These are phyloP conservation scores for Neosalanx taihuensis DNA, from an alignment of 2,797 vertebrate genomes.

Conservation along the genomic window DNA sequence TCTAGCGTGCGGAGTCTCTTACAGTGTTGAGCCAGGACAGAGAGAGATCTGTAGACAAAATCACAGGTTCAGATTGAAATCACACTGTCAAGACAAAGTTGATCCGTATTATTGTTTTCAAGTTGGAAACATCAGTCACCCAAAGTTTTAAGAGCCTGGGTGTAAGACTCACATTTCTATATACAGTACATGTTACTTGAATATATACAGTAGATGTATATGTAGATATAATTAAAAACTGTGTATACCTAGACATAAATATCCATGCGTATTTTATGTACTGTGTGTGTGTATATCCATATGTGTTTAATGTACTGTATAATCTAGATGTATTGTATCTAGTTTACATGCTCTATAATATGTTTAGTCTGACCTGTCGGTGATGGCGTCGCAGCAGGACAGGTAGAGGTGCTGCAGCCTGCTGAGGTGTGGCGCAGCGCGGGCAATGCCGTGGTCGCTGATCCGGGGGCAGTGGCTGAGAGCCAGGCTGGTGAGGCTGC, in stretches of 20 bases:
- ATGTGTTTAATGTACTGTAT: too few relatives aligned
- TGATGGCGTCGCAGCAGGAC: slow-evolving; percentile 76
- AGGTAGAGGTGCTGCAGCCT: slow-evolving; percentile 80
- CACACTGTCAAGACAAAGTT: too few relatives aligned
- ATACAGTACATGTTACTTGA: too few relatives aligned
- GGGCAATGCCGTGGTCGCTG: slow-evolving; percentile 72
- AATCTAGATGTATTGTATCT: too few relatives aligned
- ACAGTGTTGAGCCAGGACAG: slow-evolving; percentile 68
- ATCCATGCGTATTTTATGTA: background rate
- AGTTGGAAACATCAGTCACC: too few relatives aligned
- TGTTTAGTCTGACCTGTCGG: slow-evolving; percentile 67
- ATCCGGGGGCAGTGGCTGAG: slow-evolving; percentile 77
- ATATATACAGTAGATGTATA: too few relatives aligned
- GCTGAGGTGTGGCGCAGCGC: slow-evolving; percentile 64
- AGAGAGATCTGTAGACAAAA: slow-evolving; percentile 69
- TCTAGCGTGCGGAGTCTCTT: slow-evolving; percentile 76
- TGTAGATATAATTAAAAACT: too few relatives aligned
- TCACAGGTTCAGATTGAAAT: background rate
- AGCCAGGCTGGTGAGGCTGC: slow-evolving; percentile 71
- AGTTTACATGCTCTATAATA: too few relatives aligned
- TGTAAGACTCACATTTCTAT: too few relatives aligned
- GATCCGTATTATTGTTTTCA: too few relatives aligned
- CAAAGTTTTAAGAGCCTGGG: too few relatives aligned
- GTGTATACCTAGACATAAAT: too few relatives aligned
- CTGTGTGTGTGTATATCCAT: background rate